Percentiles rank a stretch among this genome's conserved stretches.
Conservation (phyloP, 1,140 invertebrate species). For the Pogonus chalceus region DNA sequence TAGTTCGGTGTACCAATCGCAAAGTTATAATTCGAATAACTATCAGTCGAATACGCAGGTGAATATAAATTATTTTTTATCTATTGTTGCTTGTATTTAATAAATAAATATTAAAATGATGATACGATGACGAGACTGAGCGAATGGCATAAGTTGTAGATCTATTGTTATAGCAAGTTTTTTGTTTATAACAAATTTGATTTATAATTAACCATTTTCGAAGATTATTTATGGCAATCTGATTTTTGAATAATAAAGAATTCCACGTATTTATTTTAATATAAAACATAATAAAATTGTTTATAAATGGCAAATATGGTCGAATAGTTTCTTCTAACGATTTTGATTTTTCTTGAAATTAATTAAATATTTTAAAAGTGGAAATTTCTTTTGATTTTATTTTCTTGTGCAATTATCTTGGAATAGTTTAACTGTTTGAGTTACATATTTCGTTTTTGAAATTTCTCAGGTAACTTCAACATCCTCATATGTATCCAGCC, state of each 20-base stretch:
- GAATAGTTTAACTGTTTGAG: slow-evolving; percentile 1
- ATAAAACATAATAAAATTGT: too few relatives aligned
- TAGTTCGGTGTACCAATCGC: slow-evolving; percentile 17
- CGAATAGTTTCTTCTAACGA: too few relatives aligned
- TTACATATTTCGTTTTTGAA: slow-evolving; percentile 9
- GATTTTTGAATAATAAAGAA: too few relatives aligned
- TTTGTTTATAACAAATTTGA: slow-evolving; percentile 11
- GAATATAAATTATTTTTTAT: slow-evolving; percentile 3
- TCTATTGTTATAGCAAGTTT: slow-evolving; percentile 13
- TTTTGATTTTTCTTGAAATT: too few relatives aligned
- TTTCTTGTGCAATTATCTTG: too few relatives aligned
- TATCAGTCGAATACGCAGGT: slow-evolving; percentile 25
- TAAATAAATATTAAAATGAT: slow-evolving; percentile 13
- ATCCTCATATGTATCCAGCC: slow-evolving; percentile 28
- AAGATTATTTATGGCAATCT: slow-evolving; percentile 17
- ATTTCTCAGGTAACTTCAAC: slow-evolving; percentile 24
- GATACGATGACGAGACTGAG: slow-evolving; percentile 22
- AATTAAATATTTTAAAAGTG: too few relatives aligned
- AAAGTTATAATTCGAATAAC: slow-evolving; percentile 27
- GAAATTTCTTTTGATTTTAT: too few relatives aligned
- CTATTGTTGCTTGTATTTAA: background rate
- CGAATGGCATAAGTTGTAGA: slow-evolving; percentile 1
- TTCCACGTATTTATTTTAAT: too few relatives aligned
- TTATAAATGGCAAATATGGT: too few relatives aligned
- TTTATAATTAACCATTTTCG: slow-evolving; percentile 1